These are phyloP conservation scores for Danio jaintianensis DNA, from an alignment of 2,797 vertebrate genomes.

Conservation along the genomic window DNA sequence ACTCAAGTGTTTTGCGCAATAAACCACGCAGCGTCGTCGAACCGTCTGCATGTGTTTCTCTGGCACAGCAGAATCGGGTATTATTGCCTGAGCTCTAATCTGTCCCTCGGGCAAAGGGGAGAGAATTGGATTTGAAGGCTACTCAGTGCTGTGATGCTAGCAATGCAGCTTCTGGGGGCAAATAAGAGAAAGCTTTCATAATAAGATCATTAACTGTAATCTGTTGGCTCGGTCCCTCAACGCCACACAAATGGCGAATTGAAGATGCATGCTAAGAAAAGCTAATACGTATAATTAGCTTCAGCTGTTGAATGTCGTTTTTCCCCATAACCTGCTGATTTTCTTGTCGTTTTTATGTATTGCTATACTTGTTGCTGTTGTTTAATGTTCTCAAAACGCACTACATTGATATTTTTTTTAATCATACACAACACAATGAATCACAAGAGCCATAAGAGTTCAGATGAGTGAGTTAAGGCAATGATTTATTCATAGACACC, in stretches of 20 bases:
- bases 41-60: constrained; percentile 31
- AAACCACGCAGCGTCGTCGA: constrained; percentile 28
- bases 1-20: constrained; percentile 56
- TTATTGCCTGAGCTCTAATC: constrained; percentile 52
- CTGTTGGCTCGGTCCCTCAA: constrained; percentile 45
- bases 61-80: constrained; percentile 6
- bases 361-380: not conserved
- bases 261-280: constrained; percentile 11
- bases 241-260: constrained; percentile 16
- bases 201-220: constrained; percentile 59
- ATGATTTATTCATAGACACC: constrained; percentile 65
- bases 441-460: constrained; percentile 31
- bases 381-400: constrained; percentile 3
- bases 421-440: not conserved
- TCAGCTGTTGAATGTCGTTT: not conserved
- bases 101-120: constrained; percentile 48
- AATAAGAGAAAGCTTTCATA: constrained; percentile 57
- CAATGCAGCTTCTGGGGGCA: constrained; percentile 42
- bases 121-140: constrained; percentile 40
- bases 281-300: not conserved
- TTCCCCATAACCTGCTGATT: not conserved
- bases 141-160: constrained; percentile 31
- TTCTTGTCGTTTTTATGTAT: not conserved
- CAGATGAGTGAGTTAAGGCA: constrained; percentile 60
- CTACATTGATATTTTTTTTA: not conserved